phyloP scores from a whole-genome alignment of 2,113 vertebrate species.

The Coracopsis vasa region DNA sequence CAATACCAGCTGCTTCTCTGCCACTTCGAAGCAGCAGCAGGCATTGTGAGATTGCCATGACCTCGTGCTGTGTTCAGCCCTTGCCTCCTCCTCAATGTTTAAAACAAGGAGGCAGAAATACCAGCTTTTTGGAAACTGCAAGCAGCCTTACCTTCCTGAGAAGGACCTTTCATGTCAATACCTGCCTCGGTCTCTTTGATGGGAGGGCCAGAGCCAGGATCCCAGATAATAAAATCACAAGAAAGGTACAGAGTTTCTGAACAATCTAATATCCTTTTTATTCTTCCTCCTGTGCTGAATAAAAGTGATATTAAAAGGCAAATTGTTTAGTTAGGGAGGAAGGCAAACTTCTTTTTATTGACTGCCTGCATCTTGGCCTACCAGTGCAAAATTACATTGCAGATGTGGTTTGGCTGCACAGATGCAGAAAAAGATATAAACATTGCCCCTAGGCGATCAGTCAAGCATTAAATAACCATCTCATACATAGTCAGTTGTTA shows the following conservation, averaged over 20 bases:
- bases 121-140: neutral
- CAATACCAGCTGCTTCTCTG: rapidly evolving
- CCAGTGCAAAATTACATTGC: neutral
- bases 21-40: neutral
- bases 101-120: neutral
- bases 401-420: constrained; percentile 7
- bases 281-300: neutral
- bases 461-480: neutral
- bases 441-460: neutral
- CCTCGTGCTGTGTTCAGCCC: neutral
- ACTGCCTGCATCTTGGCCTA: neutral
- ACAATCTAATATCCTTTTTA: neutral
- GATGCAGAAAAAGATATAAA: neutral
- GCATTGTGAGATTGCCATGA: neutral
- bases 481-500: neutral
- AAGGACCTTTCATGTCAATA: neutral
- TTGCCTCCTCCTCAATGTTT: neutral
- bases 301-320: neutral
- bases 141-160: neutral
- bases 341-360: neutral
- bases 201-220: neutral
- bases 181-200: neutral
- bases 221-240: neutral
- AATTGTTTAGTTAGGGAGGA: neutral
- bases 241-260: neutral